Base-by-base conservation (phyloP, 2,888 invertebrate genomes). In the Itoplectis maculator region DNA sequence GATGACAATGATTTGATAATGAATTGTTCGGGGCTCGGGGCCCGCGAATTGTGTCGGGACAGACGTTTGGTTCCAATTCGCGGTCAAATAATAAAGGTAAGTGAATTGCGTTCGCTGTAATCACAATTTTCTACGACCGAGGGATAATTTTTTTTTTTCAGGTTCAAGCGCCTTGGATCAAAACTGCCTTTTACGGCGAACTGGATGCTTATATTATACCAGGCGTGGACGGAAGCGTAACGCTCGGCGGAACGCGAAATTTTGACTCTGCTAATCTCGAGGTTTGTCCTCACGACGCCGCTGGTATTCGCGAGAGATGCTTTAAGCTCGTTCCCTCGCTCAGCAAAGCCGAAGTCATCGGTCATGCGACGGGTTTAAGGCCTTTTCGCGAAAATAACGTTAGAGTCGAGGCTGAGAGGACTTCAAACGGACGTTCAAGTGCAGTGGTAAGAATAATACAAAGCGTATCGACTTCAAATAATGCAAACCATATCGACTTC, bases 1-100 rank as follows among this genome's bases (percentile, higher is more conserved):
- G 90, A 92, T 7, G 91, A 94, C 59, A 96, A 95, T 88, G 96
- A 98, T 92, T 93, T 97, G 13, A 94, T 98, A 47, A 94, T 98
- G 73, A 98, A 98, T 91, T 98, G 98, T 90, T 94, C 96, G 0
- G 98, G 98, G 7, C 93, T 98, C 68, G 97, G 97, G n/a, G 96
- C 98, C 0, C 95, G 95, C 91, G 93, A 94, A 87, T 93, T 98
- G 56, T 97, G 97, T 88, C 93, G 95, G 40, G 98, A 98, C 91
- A 92, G 94, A 83, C 95, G 95, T 88, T 90, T 98, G 81, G 95
- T 97, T 37, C 96, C 98, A 0, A 94, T 98, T 35, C 94, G 98
- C 79, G 98, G 98, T 1, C 98, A 98, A 94, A 95, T 98, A 6
- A 93, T 96, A 61, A 97, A 96, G 94, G 96, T 95, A n/a, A n/a